Evolutionary conservation across 2,888 invertebrate genomes (phyloP).

Genomic region (Elysia crispata): DNA sequence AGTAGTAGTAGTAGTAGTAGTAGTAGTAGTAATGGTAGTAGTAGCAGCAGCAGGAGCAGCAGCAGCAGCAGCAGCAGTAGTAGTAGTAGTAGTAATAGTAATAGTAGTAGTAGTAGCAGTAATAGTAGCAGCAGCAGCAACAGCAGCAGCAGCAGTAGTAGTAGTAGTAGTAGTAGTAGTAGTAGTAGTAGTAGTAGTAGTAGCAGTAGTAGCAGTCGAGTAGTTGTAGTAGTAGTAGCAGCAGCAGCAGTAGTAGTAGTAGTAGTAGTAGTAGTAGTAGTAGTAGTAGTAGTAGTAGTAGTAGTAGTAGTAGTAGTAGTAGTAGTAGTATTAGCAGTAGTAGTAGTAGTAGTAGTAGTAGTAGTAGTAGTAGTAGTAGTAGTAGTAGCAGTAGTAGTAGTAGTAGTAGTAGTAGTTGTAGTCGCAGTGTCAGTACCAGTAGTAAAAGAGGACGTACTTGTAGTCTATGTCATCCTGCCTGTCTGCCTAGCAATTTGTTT

Average conservation of each 20-base stretch:
- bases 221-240: constrained; percentile 24
- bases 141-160: constrained; percentile 15
- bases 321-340: constrained; percentile 18
- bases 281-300: constrained; percentile 31
- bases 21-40: constrained; percentile 24
- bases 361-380: constrained; percentile 12
- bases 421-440: background rate
- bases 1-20: constrained; percentile 6
- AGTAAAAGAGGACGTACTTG: too few relatives aligned
- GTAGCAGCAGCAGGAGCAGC: constrained; percentile 14
- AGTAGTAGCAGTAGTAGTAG: background rate
- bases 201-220: too few relatives aligned
- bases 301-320: constrained; percentile 15
- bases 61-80: constrained; percentile 13
- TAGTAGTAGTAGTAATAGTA: background rate
- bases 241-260: constrained; percentile 28
- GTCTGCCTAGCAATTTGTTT: too few relatives aligned
- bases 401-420: too few relatives aligned
- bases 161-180: constrained; percentile 28
- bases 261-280: constrained; percentile 24
- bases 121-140: constrained; percentile 17
- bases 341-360: constrained; percentile 27
- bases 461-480: too few relatives aligned
- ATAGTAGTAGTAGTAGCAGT: background rate
- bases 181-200: constrained; percentile 28